Evolutionary conservation across 1,140 invertebrate species (phyloP).

Genomic region (Zaprionus ornatus): DNA sequence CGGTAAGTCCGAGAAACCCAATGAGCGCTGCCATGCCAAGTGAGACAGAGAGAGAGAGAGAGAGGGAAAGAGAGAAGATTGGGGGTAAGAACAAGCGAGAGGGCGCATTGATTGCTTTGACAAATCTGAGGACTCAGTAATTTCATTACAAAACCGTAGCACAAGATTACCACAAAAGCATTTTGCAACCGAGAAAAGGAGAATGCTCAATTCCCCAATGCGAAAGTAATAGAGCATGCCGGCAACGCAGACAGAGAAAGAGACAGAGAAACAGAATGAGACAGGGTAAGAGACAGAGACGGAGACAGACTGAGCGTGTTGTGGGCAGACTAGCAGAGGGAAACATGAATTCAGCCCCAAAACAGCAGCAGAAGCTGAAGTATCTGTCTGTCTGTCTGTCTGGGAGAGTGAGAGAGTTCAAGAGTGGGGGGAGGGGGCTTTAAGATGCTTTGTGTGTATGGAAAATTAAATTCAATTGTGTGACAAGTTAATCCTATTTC

Average conservation of each 20-base stretch:
- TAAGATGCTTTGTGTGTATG: conserved; percentile 63
- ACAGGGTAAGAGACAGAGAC: neutral
- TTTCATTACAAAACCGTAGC: conserved; percentile 66
- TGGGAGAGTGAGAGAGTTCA: neutral
- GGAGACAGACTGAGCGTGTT: neutral
- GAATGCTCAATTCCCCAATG: conserved; percentile 64
- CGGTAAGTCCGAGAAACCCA: conserved; percentile 7
- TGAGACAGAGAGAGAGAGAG: neutral
- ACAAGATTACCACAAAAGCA: conserved; percentile 65
- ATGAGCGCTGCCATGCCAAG: neutral
- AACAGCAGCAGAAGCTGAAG: conserved; percentile 28
- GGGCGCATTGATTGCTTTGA: conserved; percentile 74
- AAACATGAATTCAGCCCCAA: conserved; percentile 33
- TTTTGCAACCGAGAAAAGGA: neutral
- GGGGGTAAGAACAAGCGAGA: neutral
- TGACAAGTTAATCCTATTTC: conserved; percentile 83
- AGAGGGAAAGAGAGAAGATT: neutral
- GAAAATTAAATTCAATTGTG: conserved; percentile 83
- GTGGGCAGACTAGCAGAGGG: neutral
- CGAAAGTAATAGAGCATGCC: conserved; percentile 57
- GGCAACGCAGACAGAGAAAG: neutral
- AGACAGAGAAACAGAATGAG: neutral
- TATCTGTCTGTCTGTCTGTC: conserved; percentile 13
- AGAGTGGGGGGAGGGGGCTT: conserved; percentile 9
- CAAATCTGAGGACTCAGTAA: conserved; percentile 73